Percentiles rank a stretch among this genome's conserved stretches.
These are phyloP conservation scores for Sciurus carolinensis DNA, from an alignment of 2,797 vertebrate genomes.

Conservation along the genomic window DNA sequence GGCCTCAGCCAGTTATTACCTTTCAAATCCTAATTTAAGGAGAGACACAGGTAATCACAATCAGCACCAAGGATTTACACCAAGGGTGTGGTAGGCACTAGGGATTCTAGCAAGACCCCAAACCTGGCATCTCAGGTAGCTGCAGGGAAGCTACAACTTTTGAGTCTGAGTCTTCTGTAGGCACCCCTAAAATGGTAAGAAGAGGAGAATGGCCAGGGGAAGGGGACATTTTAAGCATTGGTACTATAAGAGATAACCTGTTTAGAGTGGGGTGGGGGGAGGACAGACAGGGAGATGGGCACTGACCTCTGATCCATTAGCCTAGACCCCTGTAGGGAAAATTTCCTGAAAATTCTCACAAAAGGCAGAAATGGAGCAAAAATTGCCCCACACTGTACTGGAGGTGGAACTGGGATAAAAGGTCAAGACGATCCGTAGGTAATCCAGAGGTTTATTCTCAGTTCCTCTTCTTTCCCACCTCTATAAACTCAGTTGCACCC, in stretches of 20 bases:
- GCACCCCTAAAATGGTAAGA: neutral
- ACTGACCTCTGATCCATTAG: neutral
- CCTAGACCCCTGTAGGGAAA: neutral
- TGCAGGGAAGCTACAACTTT: neutral
- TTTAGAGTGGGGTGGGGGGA: neutral
- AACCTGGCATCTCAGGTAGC: too few species aligned
- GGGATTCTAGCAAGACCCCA: neutral
- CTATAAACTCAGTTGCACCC: neutral
- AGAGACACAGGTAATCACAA: neutral
- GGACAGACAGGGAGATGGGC: neutral
- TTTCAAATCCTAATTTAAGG: neutral
- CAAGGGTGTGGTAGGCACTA: too few species aligned
- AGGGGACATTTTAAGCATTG: neutral
- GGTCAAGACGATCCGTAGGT: neutral
- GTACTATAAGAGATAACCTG: neutral
- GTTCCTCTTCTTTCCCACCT: neutral
- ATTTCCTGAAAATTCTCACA: neutral
- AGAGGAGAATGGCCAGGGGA: neutral
- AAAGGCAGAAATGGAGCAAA: neutral
- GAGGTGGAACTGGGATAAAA: neutral
- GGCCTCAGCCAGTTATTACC: neutral
- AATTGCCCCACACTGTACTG: neutral
- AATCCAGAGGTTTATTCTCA: slow-evolving; percentile 44
- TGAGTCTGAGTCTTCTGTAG: neutral
- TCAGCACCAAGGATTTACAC: neutral